Percentiles rank a stretch among this genome's conserved stretches.
Evolutionary conservation across 2,797 vertebrate species (phyloP).

Genomic region (Parambassis ranga): DNA sequence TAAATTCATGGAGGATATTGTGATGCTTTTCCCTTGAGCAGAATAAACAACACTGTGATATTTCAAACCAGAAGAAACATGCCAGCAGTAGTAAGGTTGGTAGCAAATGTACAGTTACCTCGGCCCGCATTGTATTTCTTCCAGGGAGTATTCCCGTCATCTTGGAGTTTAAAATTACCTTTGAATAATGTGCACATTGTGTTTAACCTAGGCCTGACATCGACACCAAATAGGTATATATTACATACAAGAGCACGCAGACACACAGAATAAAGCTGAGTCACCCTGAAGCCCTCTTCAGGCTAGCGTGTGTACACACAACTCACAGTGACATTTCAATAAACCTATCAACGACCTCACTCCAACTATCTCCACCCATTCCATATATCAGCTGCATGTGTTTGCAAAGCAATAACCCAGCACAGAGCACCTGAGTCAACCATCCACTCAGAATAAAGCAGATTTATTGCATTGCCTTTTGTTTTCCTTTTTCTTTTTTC

Average conservation of each 20-base stretch:
- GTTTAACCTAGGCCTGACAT: background rate
- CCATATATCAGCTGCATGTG: slow-evolving; percentile 42
- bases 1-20: slow-evolving; percentile 1
- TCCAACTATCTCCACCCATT: slow-evolving; percentile 39
- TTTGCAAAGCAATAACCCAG: slow-evolving; percentile 54
- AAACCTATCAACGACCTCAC: slow-evolving; percentile 51
- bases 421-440: slow-evolving; percentile 23
- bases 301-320: slow-evolving; percentile 12
- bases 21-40: background rate
- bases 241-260: background rate
- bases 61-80: background rate
- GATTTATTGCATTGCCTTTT: slow-evolving; percentile 53
- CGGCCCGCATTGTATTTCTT: background rate
- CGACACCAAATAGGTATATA: background rate
- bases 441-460: slow-evolving; percentile 42
- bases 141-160: background rate
- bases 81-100: background rate
- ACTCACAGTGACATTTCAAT: slow-evolving; percentile 60
- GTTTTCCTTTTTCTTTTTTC: slow-evolving; percentile 20
- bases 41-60: background rate
- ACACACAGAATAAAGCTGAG: slow-evolving; percentile 18
- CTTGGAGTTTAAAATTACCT: background rate
- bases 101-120: background rate
- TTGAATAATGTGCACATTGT: slow-evolving; percentile 15
- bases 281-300: slow-evolving; percentile 18